A percentile compares a stretch with the other conserved stretches of the same genome.
These are phyloP conservation scores for Orchesella flavescens DNA, from an alignment of 2,888 invertebrate genomes.

Conservation along the genomic window DNA sequence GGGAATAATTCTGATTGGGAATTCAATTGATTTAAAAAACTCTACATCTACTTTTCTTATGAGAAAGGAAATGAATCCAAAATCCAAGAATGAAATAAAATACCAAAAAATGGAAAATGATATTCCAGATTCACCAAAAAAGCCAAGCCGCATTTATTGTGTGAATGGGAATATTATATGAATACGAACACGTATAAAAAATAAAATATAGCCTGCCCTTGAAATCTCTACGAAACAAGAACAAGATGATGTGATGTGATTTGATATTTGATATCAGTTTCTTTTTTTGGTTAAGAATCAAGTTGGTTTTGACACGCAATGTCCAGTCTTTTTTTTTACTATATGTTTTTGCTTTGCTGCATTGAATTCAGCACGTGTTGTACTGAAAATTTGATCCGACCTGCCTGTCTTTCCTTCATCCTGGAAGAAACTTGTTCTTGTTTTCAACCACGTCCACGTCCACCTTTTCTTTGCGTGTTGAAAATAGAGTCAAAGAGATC, in stretches of 20 bases:
- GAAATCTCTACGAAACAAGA: conserved; percentile 25
- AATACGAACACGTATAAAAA: too few species aligned
- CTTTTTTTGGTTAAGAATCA: conserved; percentile 1
- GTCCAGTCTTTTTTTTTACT: too few species aligned
- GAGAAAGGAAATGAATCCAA: conserved; percentile 43
- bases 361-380: too few species aligned
- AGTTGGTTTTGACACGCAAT: conserved; percentile 36
- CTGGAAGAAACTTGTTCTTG: too few species aligned
- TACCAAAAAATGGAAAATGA: conserved; percentile 45
- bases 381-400: too few species aligned
- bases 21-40: conserved; percentile 48
- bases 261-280: conserved; percentile 36
- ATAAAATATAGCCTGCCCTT: conserved; percentile 37
- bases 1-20: conserved; percentile 10
- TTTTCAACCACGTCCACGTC: too few species aligned
- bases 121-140: background rate
- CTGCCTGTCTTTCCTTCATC: too few species aligned
- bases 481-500: too few species aligned
- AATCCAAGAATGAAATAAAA: conserved; percentile 39
- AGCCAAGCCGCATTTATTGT: background rate
- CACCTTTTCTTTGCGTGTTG: too few species aligned
- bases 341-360: too few species aligned
- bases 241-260: too few species aligned
- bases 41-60: background rate
- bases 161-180: too few species aligned